Evolutionary conservation across 2,113 vertebrate species (phyloP).

Genomic region (Dryoscopus gambensis): DNA sequence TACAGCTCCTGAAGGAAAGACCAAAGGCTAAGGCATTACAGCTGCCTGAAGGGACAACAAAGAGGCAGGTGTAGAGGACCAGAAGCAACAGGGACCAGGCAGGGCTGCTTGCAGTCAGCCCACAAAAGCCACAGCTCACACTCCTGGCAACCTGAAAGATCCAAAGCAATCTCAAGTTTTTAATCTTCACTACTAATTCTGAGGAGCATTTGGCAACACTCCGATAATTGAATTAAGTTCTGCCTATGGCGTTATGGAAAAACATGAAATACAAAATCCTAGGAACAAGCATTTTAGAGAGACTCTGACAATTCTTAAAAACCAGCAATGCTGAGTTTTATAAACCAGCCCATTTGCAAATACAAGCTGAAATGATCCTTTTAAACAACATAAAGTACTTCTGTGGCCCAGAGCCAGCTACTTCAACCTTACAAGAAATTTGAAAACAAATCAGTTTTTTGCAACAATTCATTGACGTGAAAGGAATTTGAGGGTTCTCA

Average conservation of each 20-base stretch:
- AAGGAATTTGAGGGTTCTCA: background rate
- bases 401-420: background rate
- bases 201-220: background rate
- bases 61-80: background rate
- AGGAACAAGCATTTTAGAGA: background rate
- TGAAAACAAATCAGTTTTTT: background rate
- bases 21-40: background rate
- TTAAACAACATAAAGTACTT: background rate
- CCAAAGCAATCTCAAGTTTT: background rate
- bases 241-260: background rate
- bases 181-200: background rate
- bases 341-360: background rate
- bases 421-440: background rate
- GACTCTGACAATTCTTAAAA: background rate
- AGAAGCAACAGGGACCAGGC: accelerated
- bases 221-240: background rate
- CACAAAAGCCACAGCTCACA: background rate
- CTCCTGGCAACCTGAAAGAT: background rate
- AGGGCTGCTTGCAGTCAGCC: background rate
- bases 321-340: background rate
- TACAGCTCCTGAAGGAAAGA: background rate
- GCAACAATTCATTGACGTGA: background rate
- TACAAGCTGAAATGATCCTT: background rate
- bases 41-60: background rate
- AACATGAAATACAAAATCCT: background rate